Evolutionary conservation across 2,888 invertebrate species (phyloP), one percentile per base, ranked within the genome.

Genomic region (Zelleria hepariella): DNA sequence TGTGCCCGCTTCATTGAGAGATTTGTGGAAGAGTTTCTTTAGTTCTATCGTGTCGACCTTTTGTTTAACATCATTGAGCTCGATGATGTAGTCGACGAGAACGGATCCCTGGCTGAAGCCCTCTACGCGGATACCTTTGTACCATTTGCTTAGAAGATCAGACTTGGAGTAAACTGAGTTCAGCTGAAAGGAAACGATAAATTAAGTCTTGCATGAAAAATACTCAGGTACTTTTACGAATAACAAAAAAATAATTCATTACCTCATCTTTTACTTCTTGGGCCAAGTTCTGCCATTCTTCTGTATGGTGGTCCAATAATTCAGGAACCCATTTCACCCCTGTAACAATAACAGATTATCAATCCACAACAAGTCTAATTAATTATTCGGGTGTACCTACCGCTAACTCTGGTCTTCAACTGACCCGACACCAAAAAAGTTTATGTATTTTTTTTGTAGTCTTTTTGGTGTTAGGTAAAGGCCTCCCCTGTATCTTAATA

Each of bases 41-140:
- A 95, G 90, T 74, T 94, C 93, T 60, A 90, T 72, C 0, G 95
- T 95, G 67, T 94, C 91, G 18, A 95, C 90, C 69, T 91, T 91
- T 60, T 91, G 89, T 51, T 91, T 92, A 2, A 96, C 90, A 67
- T 96, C 94, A 65, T 93, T 93, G 61, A 97, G 78, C 82, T 96
- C 95, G 18, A 97, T 94, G 66, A 95, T 93, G 74, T 95, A 97
- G 77, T 97, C 97, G 15, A 96, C 96, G 18, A 97, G 86, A 55
- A 97, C 94, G 67, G 96, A 96, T 60, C 96, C 96, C 75, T 94
- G 91, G 73, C 94, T 96, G 77, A 96, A 96, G 63, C 95, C 94
- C 72, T 97, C 97, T 64, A 97, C 96, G 65, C 94, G 91, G 62
- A 96, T 93, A 68, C 93, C 94, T 71, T 94, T 95, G 78, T 94